A percentile compares a stretch with the other conserved stretches of the same genome.
These are phyloP conservation scores for Amyelois transitella DNA, from an alignment of 1,140 invertebrate species.

Conservation along the genomic window DNA sequence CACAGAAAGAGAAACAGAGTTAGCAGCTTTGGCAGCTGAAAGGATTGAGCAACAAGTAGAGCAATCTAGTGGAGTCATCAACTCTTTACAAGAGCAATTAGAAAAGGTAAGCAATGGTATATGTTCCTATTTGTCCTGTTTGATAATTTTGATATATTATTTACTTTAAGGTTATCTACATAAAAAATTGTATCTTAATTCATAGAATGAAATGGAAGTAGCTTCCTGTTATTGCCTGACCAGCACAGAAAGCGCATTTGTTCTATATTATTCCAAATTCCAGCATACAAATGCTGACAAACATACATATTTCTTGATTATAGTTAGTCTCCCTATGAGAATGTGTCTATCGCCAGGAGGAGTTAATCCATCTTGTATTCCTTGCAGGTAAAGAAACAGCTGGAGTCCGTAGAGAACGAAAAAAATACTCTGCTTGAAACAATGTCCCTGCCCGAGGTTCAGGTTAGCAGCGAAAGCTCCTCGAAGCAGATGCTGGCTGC, in stretches of 20 bases:
- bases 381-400: slow-evolving; percentile 38
- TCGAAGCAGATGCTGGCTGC: slow-evolving; percentile 74
- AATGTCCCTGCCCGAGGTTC: slow-evolving; percentile 16
- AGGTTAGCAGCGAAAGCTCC: slow-evolving; percentile 15
- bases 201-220: no score
- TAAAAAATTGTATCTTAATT: no score
- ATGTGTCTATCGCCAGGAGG: no score
- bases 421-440: slow-evolving; percentile 45
- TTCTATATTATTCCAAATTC: no score
- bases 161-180: not conserved
- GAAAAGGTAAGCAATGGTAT: slow-evolving; percentile 33
- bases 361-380: slow-evolving; percentile 11
- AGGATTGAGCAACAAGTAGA: slow-evolving; percentile 54
- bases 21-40: slow-evolving; percentile 47
- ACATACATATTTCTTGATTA: no score
- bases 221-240: no score
- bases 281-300: no score
- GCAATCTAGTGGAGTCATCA: slow-evolving; percentile 52
- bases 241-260: no score
- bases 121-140: not conserved
- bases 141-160: not conserved
- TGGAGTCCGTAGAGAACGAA: slow-evolving; percentile 68
- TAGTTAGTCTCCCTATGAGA: no score
- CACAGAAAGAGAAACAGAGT: slow-evolving; percentile 40
- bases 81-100: slow-evolving; percentile 47